phyloP scores from a whole-genome alignment of 2,888 invertebrate species.

The Caenorhabditis sp. region DNA sequence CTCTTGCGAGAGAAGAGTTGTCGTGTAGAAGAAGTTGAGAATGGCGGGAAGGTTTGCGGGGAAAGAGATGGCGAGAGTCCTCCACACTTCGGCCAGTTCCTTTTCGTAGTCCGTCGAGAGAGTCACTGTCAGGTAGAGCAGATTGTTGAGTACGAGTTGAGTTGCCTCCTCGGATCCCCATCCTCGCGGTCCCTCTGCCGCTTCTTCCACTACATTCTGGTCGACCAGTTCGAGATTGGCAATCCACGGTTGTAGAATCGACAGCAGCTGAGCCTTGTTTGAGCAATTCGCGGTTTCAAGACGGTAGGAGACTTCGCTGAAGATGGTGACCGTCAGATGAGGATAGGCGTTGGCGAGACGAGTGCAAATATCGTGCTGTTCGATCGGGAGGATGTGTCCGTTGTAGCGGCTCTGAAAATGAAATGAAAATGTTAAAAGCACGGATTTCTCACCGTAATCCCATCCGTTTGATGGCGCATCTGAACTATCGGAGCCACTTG shows the following conservation, averaged over 20 bases:
- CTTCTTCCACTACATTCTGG: conserved; percentile 68
- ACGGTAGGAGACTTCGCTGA: conserved; percentile 97
- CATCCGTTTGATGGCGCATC: conserved; percentile 40
- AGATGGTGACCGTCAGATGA: conserved; percentile 98
- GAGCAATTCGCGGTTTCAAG: conserved; percentile 95
- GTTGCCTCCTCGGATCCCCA: conserved; percentile 99
- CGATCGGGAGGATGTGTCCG: conserved; percentile 85
- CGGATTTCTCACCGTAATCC: conserved; percentile 9
- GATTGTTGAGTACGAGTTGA: conserved; percentile 98
- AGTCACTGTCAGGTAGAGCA: conserved; percentile 93
- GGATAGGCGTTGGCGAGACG: conserved; percentile 95
- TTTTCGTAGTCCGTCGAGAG: conserved; percentile 95
- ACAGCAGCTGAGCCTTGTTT: conserved; percentile 90
- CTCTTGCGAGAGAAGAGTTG: conserved; percentile 96
- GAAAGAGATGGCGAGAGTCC: conserved; percentile 94
- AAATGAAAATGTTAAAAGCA: neutral
- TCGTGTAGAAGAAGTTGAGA: conserved; percentile 93
- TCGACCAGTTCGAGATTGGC: conserved; percentile 98
- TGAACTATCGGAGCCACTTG: conserved; percentile 32
- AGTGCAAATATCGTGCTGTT: conserved; percentile 90
- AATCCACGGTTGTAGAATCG: conserved; percentile 95
- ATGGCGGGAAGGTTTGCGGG: conserved; percentile 97
- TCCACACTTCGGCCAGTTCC: conserved; percentile 96
- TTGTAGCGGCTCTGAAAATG: conserved; percentile 15
- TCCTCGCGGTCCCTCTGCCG: conserved; percentile 82